These are phyloP conservation scores for Lordiphosa andalusiaca DNA, from an alignment of 2,888 invertebrate species.

Conservation along the genomic window DNA sequence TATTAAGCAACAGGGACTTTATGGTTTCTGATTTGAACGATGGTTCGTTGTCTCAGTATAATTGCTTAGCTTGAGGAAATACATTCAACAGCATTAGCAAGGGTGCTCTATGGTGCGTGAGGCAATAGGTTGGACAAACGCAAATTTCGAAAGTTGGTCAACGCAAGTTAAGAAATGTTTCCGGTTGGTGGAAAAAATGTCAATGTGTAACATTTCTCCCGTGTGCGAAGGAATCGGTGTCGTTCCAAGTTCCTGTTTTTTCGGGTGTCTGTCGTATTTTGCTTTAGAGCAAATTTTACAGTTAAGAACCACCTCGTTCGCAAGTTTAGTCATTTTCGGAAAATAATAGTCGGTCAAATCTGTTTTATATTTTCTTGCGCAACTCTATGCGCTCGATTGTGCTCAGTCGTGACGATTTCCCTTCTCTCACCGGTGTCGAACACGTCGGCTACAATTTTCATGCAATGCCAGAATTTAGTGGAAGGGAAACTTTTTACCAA, in stretches of 20 bases:
- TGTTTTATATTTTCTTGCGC: constrained; percentile 29
- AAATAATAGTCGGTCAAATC: constrained; percentile 31
- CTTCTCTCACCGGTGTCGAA: neutral
- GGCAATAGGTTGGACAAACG: constrained; percentile 1
- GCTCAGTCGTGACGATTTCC: constrained; percentile 3
- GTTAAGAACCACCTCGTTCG: constrained; percentile 17
- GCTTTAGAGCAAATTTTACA: constrained; percentile 7
- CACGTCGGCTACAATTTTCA: constrained; percentile 6
- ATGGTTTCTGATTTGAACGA: constrained; percentile 13
- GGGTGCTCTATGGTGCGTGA: constrained; percentile 3
- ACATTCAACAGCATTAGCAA: constrained; percentile 3
- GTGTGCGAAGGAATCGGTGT: constrained; percentile 5
- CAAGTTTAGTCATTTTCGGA: constrained; percentile 23
- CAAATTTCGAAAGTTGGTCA: constrained; percentile 1
- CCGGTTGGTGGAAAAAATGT: constrained; percentile 6
- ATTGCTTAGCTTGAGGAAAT: constrained; percentile 8
- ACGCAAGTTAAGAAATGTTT: constrained; percentile 6
- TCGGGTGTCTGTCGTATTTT: constrained; percentile 7
- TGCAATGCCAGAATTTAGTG: constrained; percentile 15
- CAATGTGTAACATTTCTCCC: constrained; percentile 8
- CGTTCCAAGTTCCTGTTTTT: constrained; percentile 8
- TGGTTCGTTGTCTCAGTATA: constrained; percentile 17
- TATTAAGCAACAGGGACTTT: constrained; percentile 3
- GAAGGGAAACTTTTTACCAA: constrained; percentile 1
- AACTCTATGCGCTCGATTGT: constrained; percentile 23